phyloP scores from a whole-genome alignment of 2,888 invertebrate genomes.

The Pyrgus malvae region DNA sequence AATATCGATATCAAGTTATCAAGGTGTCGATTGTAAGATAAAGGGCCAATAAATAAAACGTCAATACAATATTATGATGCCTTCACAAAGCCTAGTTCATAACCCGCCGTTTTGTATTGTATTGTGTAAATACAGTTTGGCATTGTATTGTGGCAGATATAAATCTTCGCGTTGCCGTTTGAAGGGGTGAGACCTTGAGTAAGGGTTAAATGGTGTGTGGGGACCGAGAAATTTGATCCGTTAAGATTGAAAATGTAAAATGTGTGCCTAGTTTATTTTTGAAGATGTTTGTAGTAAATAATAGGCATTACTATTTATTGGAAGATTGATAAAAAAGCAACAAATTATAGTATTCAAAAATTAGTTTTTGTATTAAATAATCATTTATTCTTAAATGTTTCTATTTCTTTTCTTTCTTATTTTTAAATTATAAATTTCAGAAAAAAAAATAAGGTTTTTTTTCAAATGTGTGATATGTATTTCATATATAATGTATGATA shows the following conservation, averaged over 20 bases:
- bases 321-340: too few species aligned
- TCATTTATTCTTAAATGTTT: too few species aligned
- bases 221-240: constrained; percentile 10
- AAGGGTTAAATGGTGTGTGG: constrained; percentile 7
- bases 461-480: too few species aligned
- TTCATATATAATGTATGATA: too few species aligned
- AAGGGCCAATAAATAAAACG: constrained; percentile 58
- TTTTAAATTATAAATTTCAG: too few species aligned
- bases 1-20: not conserved
- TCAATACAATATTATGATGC: constrained; percentile 77
- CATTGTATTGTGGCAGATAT: constrained; percentile 58
- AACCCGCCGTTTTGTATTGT: constrained; percentile 39
- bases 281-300: too few species aligned
- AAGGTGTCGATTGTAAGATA: constrained; percentile 24
- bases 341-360: too few species aligned
- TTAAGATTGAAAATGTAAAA: not conserved
- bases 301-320: too few species aligned
- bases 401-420: too few species aligned
- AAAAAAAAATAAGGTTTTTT: too few species aligned
- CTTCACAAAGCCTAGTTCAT: constrained; percentile 52
- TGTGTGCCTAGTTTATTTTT: too few species aligned
- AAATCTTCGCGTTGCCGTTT: constrained; percentile 59
- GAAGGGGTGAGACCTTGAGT: constrained; percentile 49
- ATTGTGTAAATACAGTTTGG: constrained; percentile 5
- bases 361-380: too few species aligned